These are phyloP conservation scores for Diplodus puntazzo DNA, from an alignment of 2,797 vertebrate genomes.

Conservation along the genomic window DNA sequence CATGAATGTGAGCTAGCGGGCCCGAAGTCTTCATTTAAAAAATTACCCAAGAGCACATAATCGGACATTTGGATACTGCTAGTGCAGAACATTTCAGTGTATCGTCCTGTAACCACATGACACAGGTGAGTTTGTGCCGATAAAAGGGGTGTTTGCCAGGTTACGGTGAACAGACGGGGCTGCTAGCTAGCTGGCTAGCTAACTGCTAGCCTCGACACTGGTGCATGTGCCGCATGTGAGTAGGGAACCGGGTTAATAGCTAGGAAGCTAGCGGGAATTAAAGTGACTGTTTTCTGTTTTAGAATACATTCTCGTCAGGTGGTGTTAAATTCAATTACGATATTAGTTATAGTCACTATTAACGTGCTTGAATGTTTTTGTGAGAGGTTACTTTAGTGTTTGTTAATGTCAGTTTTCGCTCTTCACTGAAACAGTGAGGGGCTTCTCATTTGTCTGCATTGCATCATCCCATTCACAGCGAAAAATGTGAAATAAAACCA, in stretches of 20 bases:
- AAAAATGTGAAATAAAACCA: neutral
- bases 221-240: conserved; percentile 81
- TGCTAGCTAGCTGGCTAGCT: conserved; percentile 53
- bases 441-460: conserved; percentile 39
- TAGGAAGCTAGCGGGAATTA: conserved; percentile 30
- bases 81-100: neutral
- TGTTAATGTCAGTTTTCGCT: neutral
- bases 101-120: conserved; percentile 69
- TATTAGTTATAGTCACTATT: fast-evolving
- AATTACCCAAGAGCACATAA: neutral
- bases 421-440: neutral
- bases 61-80: conserved; percentile 18
- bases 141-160: conserved; percentile 5
- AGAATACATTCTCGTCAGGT: fast-evolving
- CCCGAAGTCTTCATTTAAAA: conserved; percentile 24
- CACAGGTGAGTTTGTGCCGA: conserved; percentile 69
- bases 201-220: conserved; percentile 28
- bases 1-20: conserved; percentile 72
- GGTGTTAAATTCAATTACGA: fast-evolving
- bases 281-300: neutral
- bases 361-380: fast-evolving
- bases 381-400: fast-evolving
- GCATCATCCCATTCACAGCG: conserved; percentile 64
- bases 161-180: neutral
- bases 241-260: conserved; percentile 54